phyloP scores from a whole-genome alignment of 1,140 invertebrate species.

The Luehdorfia chinensis region DNA sequence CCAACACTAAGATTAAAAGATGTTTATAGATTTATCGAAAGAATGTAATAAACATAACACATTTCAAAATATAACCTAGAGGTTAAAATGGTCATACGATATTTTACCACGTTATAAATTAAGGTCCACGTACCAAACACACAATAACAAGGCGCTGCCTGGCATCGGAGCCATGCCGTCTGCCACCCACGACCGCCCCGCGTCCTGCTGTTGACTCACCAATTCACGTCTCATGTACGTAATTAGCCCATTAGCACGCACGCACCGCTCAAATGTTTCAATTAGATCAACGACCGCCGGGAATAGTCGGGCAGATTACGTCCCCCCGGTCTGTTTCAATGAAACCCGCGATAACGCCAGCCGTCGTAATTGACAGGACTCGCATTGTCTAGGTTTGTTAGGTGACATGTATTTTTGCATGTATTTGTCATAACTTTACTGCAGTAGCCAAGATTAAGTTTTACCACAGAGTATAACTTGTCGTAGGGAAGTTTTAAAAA shows the following conservation, averaged over 20 bases:
- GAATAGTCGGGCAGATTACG: slow-evolving; percentile 57
- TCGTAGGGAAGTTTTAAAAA: too few relatives aligned
- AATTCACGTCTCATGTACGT: slow-evolving; percentile 66
- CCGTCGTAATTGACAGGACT: slow-evolving; percentile 16
- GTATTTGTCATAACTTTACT: not conserved
- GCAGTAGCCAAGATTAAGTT: too few relatives aligned
- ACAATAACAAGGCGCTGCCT: slow-evolving; percentile 16
- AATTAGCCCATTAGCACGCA: slow-evolving; percentile 73
- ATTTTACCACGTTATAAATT: too few relatives aligned
- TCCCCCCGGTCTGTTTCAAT: slow-evolving; percentile 48
- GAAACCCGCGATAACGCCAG: slow-evolving; percentile 40
- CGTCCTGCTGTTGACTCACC: slow-evolving; percentile 69
- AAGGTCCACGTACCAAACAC: slow-evolving; percentile 3
- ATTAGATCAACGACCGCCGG: slow-evolving; percentile 73
- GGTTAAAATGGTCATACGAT: too few relatives aligned
- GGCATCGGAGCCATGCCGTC: slow-evolving; percentile 64
- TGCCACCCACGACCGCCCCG: slow-evolving; percentile 60
- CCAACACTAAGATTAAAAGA: too few relatives aligned
- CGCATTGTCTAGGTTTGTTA: slow-evolving; percentile 22
- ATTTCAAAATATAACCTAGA: too few relatives aligned
- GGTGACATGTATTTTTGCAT: slow-evolving; percentile 9
- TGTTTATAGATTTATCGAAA: too few relatives aligned
- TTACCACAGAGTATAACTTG: too few relatives aligned
- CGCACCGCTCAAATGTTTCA: slow-evolving; percentile 70
- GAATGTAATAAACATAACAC: too few relatives aligned